Base-by-base conservation (phyloP, 2,888 invertebrate genomes). In the Melieria picta region DNA sequence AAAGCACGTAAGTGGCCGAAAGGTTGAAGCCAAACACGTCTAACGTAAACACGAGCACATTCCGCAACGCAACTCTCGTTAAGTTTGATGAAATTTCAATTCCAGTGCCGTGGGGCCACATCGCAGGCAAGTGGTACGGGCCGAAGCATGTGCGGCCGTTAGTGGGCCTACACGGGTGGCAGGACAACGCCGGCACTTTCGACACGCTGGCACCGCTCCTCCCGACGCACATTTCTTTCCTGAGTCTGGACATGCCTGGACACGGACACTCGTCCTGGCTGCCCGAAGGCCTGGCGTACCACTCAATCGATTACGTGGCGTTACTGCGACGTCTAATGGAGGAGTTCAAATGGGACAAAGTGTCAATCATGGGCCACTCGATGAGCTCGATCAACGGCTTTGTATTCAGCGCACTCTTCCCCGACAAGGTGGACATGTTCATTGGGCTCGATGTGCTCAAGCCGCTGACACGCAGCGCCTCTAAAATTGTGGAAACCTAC, bases 71-170 rank as follows among this genome's bases (percentile, higher is more conserved):
- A 30, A 30, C 30, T 30, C 30, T 30, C 30, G 77, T 78, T 9
- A 64, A 90, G 78, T 87, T 85, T 7, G 90, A 91, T 82, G 93
- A 93, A 87, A 87, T 93, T n/a, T 85, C 88, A 79, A 91, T 93
- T 64, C 90, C 91, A 58, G 90, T 92, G 0, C 90, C 91, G 58
- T 93, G 91, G 91, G 93, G 93, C 0, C 89, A 91, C 77, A 77
- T 93, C 42, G 88, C 92, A 1, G 93, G 90, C 2, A 93, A 92
- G 84, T 89, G 91, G 87, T 94, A 93, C 91, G 93, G 93, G 10
- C 89, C 88, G 4, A 89, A 89, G 75, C 87, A 90, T 74, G 88
- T 89, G 16, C 88, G 91, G 63, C 93, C 93, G 0, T 88, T 94
- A 72, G 82, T 94, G 46, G 91, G 91, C 1, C 80, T 94, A n/a